phyloP scores from a whole-genome alignment of 2,113 vertebrate species.

The Chaetodon trifascialis region DNA sequence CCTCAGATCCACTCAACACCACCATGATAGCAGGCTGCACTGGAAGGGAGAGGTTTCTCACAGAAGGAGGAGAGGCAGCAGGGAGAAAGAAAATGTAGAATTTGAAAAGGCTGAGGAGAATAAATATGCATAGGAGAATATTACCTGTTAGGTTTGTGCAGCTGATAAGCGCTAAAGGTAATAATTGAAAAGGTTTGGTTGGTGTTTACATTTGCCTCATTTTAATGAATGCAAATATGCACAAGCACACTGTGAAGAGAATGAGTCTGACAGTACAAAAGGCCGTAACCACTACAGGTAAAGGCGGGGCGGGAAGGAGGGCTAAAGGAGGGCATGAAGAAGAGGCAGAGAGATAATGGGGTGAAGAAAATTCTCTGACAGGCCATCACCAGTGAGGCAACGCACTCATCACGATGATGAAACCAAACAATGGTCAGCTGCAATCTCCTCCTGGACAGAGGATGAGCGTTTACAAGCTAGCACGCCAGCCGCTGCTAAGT shows the following conservation, averaged over 20 bases:
- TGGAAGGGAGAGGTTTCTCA: constrained; percentile 22
- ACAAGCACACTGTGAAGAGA: constrained; percentile 18
- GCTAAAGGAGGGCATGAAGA: constrained; percentile 36
- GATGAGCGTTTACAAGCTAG: constrained; percentile 33
- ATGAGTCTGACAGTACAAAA: constrained; percentile 43
- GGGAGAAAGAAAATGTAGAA: not conserved
- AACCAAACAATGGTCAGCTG: constrained; percentile 70
- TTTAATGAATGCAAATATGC: constrained; percentile 34
- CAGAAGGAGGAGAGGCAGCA: not conserved
- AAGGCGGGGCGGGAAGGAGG: not conserved
- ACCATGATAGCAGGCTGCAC: constrained; percentile 45
- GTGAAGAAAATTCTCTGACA: constrained; percentile 56
- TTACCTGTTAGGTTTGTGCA: constrained; percentile 15
- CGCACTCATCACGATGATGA: constrained; percentile 60
- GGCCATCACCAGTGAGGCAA: constrained; percentile 45
- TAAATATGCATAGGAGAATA: constrained; percentile 22
- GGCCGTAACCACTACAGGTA: constrained; percentile 25
- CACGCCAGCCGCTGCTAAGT: constrained; percentile 23
- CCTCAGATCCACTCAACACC: constrained; percentile 62
- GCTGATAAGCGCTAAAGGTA: constrained; percentile 31
- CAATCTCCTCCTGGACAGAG: constrained; percentile 60
- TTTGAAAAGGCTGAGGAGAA: not conserved
- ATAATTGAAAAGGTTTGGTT: not conserved
- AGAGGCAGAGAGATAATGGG: constrained; percentile 50
- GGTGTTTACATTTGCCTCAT: constrained; percentile 34